Evolutionary conservation across 2,797 vertebrate species (phyloP), one percentile per base, ranked within the genome.

Genomic region (Melopsittacus undulatus): DNA sequence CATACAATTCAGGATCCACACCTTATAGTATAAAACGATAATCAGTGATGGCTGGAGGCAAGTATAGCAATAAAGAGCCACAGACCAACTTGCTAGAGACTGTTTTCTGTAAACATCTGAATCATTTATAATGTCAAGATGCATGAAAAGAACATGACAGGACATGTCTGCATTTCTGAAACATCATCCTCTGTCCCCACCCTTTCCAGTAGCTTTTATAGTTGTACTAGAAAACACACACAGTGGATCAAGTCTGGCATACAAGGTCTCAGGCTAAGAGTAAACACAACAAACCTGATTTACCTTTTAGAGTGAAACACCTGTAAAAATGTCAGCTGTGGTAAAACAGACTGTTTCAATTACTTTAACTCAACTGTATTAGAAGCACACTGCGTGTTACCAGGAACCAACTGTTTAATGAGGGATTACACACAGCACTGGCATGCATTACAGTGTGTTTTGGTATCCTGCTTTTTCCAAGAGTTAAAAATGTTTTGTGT

Each of bases 1-100:
- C 98, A 94, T 99, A 99, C 95, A 99, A 98, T 96, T 99, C 99
- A 87, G 98, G 98, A 97, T 99, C 99, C 96, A 99, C 98, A 98
- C 99, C 99, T 99, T 97, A 85, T 30, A 97, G 98, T 91, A 98
- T 54, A 97, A 98, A 98, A 98, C 21, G 61, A 98, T 27, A 98
- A 97, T 98, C 96, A 98, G 97, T 98, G 95, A 96, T 42, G 82
- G 96, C 74, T 93, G 85, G 84, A 93, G 87, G 83, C 49, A 96
- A 74, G 15, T 3, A 67, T n/a, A 78, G 64, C 77, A 84, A 83
- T 38, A 67, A 95, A 77, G 72, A 97, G 68, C 77, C 78, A 97
- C 79, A 97, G 77, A 87, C 34, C 90, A 97, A 95, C 85, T 96
- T 81, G 93, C 87, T 95, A 97, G 75, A 95, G 68, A 94, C 67